A percentile compares a stretch with the other conserved stretches of the same genome.
These are phyloP conservation scores for Propsilocerus akamusi DNA, from an alignment of 1,140 invertebrate genomes.

Conservation along the genomic window DNA sequence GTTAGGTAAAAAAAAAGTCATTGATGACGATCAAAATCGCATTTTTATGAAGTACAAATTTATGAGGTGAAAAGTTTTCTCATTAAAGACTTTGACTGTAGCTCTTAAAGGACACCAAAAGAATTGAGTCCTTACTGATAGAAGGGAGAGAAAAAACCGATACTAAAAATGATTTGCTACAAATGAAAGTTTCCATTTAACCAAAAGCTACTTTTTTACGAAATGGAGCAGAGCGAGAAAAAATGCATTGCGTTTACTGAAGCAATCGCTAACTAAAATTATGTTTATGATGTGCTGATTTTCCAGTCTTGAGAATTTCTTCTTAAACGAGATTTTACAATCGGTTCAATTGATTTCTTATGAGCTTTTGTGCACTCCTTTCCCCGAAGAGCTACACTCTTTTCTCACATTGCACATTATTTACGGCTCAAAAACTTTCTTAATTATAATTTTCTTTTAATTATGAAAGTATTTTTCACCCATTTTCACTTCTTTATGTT, in stretches of 20 bases:
- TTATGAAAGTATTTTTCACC: background rate
- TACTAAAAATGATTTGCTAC: no score
- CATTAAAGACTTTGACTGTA: no score
- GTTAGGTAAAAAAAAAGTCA: no score
- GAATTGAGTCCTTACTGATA: no score
- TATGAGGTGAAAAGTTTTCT: background rate
- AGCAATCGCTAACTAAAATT: background rate
- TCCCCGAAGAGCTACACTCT: background rate
- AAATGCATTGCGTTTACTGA: background rate
- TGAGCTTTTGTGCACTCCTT: background rate
- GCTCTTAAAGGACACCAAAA: no score
- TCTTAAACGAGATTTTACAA: background rate
- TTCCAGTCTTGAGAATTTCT: background rate
- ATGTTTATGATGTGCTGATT: background rate
- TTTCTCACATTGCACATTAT: background rate
- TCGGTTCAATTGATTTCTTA: background rate
- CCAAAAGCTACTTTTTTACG: no score
- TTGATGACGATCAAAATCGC: background rate
- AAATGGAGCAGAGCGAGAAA: no score
- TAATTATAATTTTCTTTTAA: conserved; percentile 3
- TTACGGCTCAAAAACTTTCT: background rate
- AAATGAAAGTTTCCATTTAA: no score
- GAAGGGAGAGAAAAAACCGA: no score
- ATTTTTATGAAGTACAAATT: background rate
- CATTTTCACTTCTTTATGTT: background rate